Conservation (phyloP, 2,797 vertebrate species). For the Amblyraja radiata region DNA sequence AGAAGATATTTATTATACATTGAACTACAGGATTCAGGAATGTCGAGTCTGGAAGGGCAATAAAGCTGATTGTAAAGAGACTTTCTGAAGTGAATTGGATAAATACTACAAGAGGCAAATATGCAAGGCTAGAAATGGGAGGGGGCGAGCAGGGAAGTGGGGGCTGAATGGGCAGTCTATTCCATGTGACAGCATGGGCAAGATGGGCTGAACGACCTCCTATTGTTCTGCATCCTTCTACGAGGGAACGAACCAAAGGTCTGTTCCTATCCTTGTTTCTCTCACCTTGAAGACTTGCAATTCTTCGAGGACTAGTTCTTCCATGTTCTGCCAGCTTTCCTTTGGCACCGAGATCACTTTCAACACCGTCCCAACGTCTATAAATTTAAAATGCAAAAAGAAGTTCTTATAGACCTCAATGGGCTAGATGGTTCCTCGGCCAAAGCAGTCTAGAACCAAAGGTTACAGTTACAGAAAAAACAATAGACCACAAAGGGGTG, state of each 20-base stretch:
- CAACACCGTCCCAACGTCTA: conserved; percentile 77
- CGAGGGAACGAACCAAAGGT: not conserved
- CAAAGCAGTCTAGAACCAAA: too few species aligned
- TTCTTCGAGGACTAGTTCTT: conserved; percentile 85
- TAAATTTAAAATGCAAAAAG: too few species aligned
- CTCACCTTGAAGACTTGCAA: conserved; percentile 88
- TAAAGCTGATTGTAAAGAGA: not conserved
- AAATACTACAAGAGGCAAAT: not conserved
- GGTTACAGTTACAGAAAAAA: too few species aligned
- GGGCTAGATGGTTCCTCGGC: too few species aligned
- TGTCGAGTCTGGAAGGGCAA: not conserved
- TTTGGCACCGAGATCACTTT: conserved; percentile 91
- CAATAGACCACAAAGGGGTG: too few species aligned
- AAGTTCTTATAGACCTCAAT: not conserved
- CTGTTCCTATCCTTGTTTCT: not conserved
- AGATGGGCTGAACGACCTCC: not conserved
- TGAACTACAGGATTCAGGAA: not conserved
- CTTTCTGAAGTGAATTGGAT: not conserved
- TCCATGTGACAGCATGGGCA: not conserved
- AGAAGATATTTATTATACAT: not conserved
- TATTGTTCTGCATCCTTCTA: not conserved
- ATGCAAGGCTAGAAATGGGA: not conserved
- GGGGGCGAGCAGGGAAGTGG: not conserved
- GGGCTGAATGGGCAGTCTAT: not conserved
- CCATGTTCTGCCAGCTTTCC: conserved; percentile 74